Percentiles rank a stretch among this genome's conserved stretches.
Conservation (phyloP, 2,797 vertebrate genomes). For the Rhinichthys osculus region DNA sequence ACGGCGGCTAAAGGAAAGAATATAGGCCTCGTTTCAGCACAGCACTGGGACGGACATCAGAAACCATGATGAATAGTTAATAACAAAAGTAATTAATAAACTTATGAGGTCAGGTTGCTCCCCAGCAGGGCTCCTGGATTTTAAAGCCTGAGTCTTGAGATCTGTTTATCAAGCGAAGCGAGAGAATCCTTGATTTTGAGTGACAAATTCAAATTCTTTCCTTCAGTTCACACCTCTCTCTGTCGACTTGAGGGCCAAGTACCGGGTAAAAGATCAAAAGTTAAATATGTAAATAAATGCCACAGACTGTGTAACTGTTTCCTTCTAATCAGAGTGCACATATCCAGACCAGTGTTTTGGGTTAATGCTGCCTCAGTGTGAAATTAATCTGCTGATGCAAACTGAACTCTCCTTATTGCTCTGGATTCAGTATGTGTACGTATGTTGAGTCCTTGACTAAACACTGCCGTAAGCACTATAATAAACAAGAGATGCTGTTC, state of each 20-base stretch:
- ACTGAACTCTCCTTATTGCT: conserved; percentile 37
- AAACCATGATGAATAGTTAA: conserved; percentile 89
- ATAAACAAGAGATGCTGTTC: conserved; percentile 40
- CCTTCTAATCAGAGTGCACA: conserved; percentile 12
- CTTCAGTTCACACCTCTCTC: not conserved
- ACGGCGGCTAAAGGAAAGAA: conserved; percentile 76
- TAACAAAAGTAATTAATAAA: conserved; percentile 91
- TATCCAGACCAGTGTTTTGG: not conserved
- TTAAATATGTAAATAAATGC: conserved; percentile 53
- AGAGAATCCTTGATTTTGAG: conserved; percentile 56
- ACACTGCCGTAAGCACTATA: conserved; percentile 56
- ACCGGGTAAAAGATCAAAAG: conserved; percentile 41
- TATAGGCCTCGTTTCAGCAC: conserved; percentile 65
- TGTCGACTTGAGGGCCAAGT: conserved; percentile 17
- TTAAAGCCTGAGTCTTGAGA: conserved; percentile 75
- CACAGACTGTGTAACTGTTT: conserved; percentile 5
- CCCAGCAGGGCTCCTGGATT: conserved; percentile 80
- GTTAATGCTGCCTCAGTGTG: conserved; percentile 28
- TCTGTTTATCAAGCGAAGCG: conserved; percentile 56
- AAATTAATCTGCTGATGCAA: conserved; percentile 50
- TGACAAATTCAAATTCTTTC: conserved; percentile 24
- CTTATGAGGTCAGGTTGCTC: conserved; percentile 83
- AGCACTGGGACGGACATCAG: conserved; percentile 83
- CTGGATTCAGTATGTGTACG: conserved; percentile 19
- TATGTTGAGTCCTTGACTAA: conserved; percentile 59